A percentile compares a stretch with the other conserved stretches of the same genome.
phyloP scores from a whole-genome alignment of 2,797 vertebrate genomes.

The Chelonia mydas region DNA sequence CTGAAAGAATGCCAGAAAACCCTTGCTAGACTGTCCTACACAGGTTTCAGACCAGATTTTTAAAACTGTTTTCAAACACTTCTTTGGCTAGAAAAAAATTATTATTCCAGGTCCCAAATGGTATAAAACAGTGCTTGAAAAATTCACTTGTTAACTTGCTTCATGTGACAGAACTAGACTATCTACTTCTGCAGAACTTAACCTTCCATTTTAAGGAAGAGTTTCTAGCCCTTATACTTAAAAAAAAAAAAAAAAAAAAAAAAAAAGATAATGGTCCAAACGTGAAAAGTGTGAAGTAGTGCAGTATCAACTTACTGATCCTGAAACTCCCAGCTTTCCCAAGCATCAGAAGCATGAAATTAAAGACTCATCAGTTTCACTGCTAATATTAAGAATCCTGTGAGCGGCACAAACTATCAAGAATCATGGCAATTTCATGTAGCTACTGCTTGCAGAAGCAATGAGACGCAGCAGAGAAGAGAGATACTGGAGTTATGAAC shows the following conservation, averaged over 20 bases:
- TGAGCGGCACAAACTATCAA: not conserved
- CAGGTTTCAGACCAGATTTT: not conserved
- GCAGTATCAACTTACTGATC: not conserved
- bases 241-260: not conserved
- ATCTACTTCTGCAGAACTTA: not conserved
- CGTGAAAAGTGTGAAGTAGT: not conserved
- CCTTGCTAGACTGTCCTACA: not conserved
- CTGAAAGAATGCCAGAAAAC: not conserved
- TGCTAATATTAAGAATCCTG: not conserved
- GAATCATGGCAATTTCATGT: not conserved
- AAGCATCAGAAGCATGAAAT: not conserved
- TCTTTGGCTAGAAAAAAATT: not conserved
- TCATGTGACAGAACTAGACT: not conserved
- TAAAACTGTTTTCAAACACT: not conserved
- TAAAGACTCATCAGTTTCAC: conserved; percentile 14
- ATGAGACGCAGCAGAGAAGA: not conserved
- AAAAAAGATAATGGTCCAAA: not conserved
- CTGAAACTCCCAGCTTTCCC: not conserved
- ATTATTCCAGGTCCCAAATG: not conserved
- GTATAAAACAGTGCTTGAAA: not conserved
- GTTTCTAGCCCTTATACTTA: not conserved
- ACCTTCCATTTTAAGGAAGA: not conserved
- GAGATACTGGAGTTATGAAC: not conserved
- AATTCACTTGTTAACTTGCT: not conserved
- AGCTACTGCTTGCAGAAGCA: conserved; percentile 3